Evolutionary conservation across 2,888 invertebrate species (phyloP).

Genomic region (Glaucopsyche alexis): DNA sequence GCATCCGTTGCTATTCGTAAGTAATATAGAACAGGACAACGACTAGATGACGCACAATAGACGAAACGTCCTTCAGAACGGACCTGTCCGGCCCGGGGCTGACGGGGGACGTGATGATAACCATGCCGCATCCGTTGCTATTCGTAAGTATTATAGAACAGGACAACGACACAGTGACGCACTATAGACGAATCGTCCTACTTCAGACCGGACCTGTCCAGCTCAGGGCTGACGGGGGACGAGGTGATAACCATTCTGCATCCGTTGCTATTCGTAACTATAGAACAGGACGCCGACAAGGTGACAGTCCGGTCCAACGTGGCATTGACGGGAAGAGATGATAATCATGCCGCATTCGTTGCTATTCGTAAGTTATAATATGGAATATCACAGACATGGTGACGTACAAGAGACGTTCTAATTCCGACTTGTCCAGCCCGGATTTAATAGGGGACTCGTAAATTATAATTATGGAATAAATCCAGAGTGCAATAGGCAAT

Average conservation of each 20-base stretch:
- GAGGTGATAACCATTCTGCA: conserved; percentile 86
- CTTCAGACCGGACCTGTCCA: conserved; percentile 82
- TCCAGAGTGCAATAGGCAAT: too few relatives aligned
- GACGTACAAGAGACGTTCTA: conserved; percentile 84
- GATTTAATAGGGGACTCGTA: too few relatives aligned
- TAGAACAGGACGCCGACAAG: too few relatives aligned
- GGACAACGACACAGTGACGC: conserved; percentile 86
- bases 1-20: conserved; percentile 85
- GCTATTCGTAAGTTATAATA: conserved; percentile 80
- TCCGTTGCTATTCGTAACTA: conserved; percentile 83
- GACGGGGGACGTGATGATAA: conserved; percentile 86
- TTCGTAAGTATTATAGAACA: conserved; percentile 73
- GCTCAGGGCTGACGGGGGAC: conserved; percentile 84
- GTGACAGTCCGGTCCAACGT: too few relatives aligned
- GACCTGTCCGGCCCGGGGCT: conserved; percentile 81
- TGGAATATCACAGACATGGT: conserved; percentile 87
- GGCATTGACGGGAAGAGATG: too few relatives aligned
- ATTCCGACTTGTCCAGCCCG: conserved; percentile 82
- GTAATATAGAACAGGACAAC: conserved; percentile 64
- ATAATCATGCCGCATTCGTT: conserved; percentile 85
- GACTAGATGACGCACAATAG: conserved; percentile 87
- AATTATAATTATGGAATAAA: too few relatives aligned
- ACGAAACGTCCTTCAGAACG: conserved; percentile 84
- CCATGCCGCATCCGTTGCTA: conserved; percentile 85
- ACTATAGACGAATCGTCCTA: conserved; percentile 84